Evolutionary conservation across 2,888 invertebrate genomes (phyloP).

Genomic region (Nysson spinosus): DNA sequence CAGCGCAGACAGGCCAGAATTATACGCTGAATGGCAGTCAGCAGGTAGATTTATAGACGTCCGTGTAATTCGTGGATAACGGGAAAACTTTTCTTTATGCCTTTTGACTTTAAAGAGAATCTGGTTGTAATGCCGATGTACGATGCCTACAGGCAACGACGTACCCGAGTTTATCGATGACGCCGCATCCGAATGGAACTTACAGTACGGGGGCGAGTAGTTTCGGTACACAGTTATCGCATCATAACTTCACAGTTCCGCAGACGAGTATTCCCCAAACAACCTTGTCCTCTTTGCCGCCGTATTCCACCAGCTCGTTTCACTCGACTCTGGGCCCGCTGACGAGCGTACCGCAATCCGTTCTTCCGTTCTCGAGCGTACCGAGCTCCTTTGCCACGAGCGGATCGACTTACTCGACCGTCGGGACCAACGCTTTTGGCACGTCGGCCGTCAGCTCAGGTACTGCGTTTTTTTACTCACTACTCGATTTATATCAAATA

Average conservation of each 20-base stretch:
- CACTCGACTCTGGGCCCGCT: constrained; percentile 71
- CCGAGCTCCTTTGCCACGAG: constrained; percentile 71
- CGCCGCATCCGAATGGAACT: constrained; percentile 72
- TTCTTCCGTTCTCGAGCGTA: constrained; percentile 74
- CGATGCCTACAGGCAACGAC: constrained; percentile 65
- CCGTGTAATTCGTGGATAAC: too few relatives aligned
- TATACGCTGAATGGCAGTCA: constrained; percentile 74
- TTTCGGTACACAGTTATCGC: constrained; percentile 67
- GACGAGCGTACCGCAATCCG: constrained; percentile 71
- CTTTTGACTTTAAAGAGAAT: not conserved
- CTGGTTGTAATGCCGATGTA: not conserved
- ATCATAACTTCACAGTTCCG: constrained; percentile 71
- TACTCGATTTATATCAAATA: not conserved
- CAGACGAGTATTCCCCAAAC: constrained; percentile 69
- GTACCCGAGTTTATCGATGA: constrained; percentile 71
- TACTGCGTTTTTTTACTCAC: constrained; percentile 25
- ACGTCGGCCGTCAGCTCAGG: constrained; percentile 72
- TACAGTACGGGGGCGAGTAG: constrained; percentile 70
- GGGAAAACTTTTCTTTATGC: too few relatives aligned
- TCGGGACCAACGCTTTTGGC: constrained; percentile 75
- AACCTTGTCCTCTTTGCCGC: constrained; percentile 70
- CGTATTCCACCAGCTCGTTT: constrained; percentile 71
- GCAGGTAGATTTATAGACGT: too few relatives aligned
- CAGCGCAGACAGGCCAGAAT: constrained; percentile 67
- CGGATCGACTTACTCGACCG: constrained; percentile 72